These are phyloP conservation scores for Fissipunctia ypsillon DNA, from an alignment of 2,888 invertebrate genomes.

Conservation along the genomic window DNA sequence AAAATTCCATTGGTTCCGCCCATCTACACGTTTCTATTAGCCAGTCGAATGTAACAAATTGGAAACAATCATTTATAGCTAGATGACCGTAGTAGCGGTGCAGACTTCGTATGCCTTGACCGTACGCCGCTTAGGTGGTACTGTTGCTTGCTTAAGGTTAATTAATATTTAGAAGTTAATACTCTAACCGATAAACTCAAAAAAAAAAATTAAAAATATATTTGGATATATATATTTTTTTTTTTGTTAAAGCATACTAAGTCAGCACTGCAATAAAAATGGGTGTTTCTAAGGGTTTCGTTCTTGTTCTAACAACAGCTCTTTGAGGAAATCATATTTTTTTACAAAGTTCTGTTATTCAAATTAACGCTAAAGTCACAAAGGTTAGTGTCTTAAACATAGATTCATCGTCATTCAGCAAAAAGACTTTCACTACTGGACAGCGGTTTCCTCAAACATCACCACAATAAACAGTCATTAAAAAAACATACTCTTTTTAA, in stretches of 20 bases:
- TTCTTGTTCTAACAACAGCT: neutral
- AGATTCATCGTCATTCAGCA: neutral
- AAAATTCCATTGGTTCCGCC: slow-evolving; percentile 66
- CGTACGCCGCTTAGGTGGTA: neutral
- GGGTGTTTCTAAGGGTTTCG: neutral
- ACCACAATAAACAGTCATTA: neutral
- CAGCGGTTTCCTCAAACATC: neutral
- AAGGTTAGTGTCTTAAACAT: neutral
- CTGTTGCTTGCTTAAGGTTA: neutral
- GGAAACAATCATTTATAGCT: slow-evolving; percentile 61
- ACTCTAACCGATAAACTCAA: too few relatives aligned
- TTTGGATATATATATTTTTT: neutral
- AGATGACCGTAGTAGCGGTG: slow-evolving; percentile 22
- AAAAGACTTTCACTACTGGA: neutral
- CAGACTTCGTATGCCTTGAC: slow-evolving; percentile 3
- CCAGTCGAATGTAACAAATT: slow-evolving; percentile 62
- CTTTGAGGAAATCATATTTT: neutral
- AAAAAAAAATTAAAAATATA: neutral
- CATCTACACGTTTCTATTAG: slow-evolving; percentile 66
- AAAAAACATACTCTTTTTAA: neutral
- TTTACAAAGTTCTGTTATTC: neutral
- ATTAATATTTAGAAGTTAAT: neutral
- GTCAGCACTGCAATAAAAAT: neutral
- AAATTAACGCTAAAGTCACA: neutral
- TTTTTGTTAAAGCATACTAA: neutral